phyloP scores from a whole-genome alignment of 2,797 vertebrate genomes.

The Enteromius mattozi region DNA sequence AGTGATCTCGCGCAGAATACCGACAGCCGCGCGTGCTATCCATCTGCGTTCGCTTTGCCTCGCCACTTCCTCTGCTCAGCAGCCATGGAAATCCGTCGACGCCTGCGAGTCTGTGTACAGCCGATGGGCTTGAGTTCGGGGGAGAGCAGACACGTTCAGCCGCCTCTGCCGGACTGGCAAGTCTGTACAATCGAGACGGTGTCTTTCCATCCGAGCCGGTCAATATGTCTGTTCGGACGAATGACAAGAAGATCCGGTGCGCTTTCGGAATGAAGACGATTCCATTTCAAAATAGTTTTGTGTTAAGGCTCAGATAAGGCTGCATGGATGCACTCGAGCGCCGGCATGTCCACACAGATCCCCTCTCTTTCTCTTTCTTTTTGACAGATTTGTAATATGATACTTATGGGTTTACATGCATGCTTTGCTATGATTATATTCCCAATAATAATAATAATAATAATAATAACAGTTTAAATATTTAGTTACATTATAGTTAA shows the following conservation, averaged over 20 bases:
- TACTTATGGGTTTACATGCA: slow-evolving; percentile 11
- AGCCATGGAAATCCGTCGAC: slow-evolving; percentile 74
- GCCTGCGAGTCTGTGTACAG: slow-evolving; percentile 78
- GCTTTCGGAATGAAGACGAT: slow-evolving; percentile 64
- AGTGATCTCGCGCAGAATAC: slow-evolving; percentile 70
- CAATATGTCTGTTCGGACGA: slow-evolving; percentile 64
- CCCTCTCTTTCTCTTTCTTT: not conserved
- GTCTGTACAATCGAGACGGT: slow-evolving; percentile 37
- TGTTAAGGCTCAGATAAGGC: slow-evolving; percentile 63
- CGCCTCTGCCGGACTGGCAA: slow-evolving; percentile 68
- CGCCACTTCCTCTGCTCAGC: slow-evolving; percentile 73
- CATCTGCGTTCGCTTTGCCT: slow-evolving; percentile 70
- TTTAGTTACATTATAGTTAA: not conserved
- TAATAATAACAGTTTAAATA: not conserved
- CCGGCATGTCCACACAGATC: slow-evolving; percentile 38
- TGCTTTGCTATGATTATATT: slow-evolving; percentile 3
- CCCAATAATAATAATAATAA: not conserved
- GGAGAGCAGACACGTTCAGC: slow-evolving; percentile 68
- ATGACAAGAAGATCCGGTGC: slow-evolving; percentile 65
- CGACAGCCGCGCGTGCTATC: slow-evolving; percentile 81
- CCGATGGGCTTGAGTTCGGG: slow-evolving; percentile 69
- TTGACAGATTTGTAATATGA: slow-evolving; percentile 26
- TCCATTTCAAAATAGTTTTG: slow-evolving; percentile 60
- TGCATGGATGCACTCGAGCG: slow-evolving; percentile 44
- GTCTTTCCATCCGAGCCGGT: slow-evolving; percentile 59